Percentiles rank a stretch among this genome's conserved stretches.
Evolutionary conservation across 2,888 invertebrate species (phyloP).

Genomic region (Philereme vetulata): DNA sequence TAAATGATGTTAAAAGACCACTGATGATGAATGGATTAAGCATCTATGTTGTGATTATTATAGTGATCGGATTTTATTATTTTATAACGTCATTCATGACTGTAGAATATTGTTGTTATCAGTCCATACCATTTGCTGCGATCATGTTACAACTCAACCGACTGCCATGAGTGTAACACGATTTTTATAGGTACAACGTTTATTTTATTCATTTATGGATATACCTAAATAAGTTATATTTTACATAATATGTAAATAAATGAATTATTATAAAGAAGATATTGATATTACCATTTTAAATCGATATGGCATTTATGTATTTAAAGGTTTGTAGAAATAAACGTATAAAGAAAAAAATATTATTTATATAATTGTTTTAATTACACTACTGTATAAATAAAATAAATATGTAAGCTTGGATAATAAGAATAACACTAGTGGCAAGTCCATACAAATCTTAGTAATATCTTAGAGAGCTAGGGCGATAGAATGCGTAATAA

Average conservation of each 20-base stretch:
- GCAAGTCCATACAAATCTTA: constrained; percentile 44
- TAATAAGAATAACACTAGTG: constrained; percentile 24
- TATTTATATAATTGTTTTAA: constrained; percentile 16
- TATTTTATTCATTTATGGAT: constrained; percentile 42
- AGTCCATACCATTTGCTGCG: constrained; percentile 42
- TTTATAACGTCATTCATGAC: constrained; percentile 44
- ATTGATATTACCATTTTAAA: constrained; percentile 43
- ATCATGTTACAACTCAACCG: constrained; percentile 42
- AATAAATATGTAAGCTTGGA: constrained; percentile 31
- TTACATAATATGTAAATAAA: constrained; percentile 53
- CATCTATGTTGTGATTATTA: constrained; percentile 25
- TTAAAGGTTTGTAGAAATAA: constrained; percentile 63
- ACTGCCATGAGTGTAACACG: constrained; percentile 60
- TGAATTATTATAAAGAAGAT: constrained; percentile 51
- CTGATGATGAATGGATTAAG: constrained; percentile 25
- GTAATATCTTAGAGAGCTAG: constrained; percentile 73
- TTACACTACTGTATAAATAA: constrained; percentile 24
- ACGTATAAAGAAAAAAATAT: constrained; percentile 47
- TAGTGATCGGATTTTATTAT: constrained; percentile 24
- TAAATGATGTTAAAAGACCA: constrained; percentile 12
- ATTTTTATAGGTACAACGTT: constrained; percentile 53
- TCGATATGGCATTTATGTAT: constrained; percentile 61
- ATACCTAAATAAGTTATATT: constrained; percentile 41
- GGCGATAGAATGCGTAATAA: constrained; percentile 60
- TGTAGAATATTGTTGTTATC: constrained; percentile 32